These are phyloP conservation scores for Gobius niger DNA, from an alignment of 2,113 vertebrate species.

Conservation along the genomic window DNA sequence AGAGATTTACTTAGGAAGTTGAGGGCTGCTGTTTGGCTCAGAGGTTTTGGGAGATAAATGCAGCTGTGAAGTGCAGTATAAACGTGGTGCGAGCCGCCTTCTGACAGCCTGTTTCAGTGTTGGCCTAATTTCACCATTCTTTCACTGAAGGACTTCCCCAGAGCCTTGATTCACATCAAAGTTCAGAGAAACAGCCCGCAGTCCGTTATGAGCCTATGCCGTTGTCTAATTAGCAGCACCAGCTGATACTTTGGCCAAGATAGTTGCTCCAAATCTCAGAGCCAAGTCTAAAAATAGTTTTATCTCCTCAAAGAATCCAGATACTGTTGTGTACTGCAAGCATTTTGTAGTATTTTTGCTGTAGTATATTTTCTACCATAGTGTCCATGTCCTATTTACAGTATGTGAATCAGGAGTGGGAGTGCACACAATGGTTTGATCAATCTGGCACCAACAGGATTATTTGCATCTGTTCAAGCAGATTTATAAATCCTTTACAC, in stretches of 20 bases:
- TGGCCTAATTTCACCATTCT: neutral
- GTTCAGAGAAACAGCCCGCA: conserved; percentile 11
- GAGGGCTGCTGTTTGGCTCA: too few relatives aligned
- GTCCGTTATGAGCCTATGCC: conserved; percentile 29
- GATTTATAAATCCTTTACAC: too few relatives aligned
- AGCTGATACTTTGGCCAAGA: conserved; percentile 22
- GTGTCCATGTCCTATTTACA: neutral
- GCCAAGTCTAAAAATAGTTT: conserved; percentile 1
- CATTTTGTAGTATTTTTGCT: too few relatives aligned
- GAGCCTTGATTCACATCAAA: conserved; percentile 33
- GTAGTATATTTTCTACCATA: neutral
- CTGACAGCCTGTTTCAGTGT: neutral
- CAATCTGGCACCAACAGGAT: neutral
- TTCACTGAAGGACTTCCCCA: neutral
- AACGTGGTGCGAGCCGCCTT: neutral
- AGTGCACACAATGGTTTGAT: neutral
- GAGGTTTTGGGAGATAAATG: neutral
- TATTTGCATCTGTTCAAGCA: neutral
- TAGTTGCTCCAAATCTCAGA: conserved; percentile 1
- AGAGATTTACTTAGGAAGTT: too few relatives aligned
- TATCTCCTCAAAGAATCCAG: neutral
- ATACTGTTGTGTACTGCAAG: neutral
- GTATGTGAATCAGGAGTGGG: neutral
- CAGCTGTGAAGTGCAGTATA: neutral
- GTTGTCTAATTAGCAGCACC: conserved; percentile 38